Conservation (phyloP, 2,113 vertebrate species). For the Vidua macroura region DNA sequence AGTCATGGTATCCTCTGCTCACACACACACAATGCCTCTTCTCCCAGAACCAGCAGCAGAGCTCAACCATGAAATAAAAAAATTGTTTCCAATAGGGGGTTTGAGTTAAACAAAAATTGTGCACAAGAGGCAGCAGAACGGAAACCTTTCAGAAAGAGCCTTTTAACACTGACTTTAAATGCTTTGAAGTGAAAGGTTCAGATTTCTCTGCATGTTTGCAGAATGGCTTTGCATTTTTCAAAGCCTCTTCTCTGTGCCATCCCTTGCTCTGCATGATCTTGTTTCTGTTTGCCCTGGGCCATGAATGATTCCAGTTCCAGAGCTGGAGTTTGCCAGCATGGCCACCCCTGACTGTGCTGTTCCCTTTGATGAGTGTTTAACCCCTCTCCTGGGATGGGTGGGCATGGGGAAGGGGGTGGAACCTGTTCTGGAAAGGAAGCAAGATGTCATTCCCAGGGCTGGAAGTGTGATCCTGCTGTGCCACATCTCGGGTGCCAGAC, state of each 20-base stretch:
- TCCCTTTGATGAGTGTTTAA: not conserved
- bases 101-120: conserved; percentile 15
- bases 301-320: not conserved
- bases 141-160: conserved; percentile 4
- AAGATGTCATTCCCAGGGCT: not conserved
- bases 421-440: not conserved
- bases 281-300: not conserved
- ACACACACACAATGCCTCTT: not conserved
- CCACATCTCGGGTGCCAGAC: not conserved
- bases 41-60: not conserved
- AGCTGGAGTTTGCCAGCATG: not conserved
- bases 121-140: not conserved
- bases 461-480: not conserved
- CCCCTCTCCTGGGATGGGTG: not conserved
- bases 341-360: not conserved
- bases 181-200: conserved; percentile 29
- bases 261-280: not conserved
- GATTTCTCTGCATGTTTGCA: not conserved
- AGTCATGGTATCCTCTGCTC: not conserved
- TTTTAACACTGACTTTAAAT: not conserved
- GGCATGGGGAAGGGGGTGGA: not conserved
- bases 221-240: conserved; percentile 27
- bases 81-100: not conserved
- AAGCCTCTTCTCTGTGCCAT: not conserved
- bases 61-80: conserved; percentile 14